Percentiles rank a stretch among this genome's conserved stretches.
These are phyloP conservation scores for Taenaris catops DNA, from an alignment of 2,888 invertebrate genomes.

Conservation along the genomic window DNA sequence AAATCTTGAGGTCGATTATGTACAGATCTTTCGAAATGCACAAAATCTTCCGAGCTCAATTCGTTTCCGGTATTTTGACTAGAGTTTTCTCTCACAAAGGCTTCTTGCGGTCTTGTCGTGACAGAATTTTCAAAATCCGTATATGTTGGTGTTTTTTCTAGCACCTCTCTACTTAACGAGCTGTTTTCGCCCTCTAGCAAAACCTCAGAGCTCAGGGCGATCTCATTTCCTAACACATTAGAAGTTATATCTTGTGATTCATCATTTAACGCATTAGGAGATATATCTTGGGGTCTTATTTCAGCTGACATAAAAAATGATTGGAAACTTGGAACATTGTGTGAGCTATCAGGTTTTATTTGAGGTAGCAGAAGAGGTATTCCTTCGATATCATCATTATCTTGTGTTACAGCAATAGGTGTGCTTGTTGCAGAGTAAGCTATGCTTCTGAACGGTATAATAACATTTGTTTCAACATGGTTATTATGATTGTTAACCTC, in stretches of 20 bases:
- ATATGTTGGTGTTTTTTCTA: slow-evolving; percentile 45
- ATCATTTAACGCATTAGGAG: slow-evolving; percentile 25
- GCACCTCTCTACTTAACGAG: slow-evolving; percentile 33
- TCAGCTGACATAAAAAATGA: slow-evolving; percentile 52
- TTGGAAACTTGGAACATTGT: slow-evolving; percentile 43
- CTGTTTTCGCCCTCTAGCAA: slow-evolving; percentile 41
- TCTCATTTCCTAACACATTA: slow-evolving; percentile 28
- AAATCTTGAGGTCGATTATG: slow-evolving; percentile 54
- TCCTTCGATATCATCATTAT: slow-evolving; percentile 31
- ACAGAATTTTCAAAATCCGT: slow-evolving; percentile 57
- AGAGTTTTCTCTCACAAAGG: slow-evolving; percentile 39
- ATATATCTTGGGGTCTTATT: slow-evolving; percentile 51
- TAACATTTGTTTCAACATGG: slow-evolving; percentile 11
- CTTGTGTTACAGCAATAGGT: slow-evolving; percentile 34
- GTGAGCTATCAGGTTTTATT: slow-evolving; percentile 24
- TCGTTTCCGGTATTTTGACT: slow-evolving; percentile 48
- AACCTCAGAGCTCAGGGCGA: slow-evolving; percentile 32
- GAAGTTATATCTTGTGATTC: slow-evolving; percentile 50
- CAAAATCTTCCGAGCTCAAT: slow-evolving; percentile 52
- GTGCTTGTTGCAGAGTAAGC: slow-evolving; percentile 59
- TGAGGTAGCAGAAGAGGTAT: slow-evolving; percentile 43
- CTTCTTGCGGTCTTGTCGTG: slow-evolving; percentile 47
- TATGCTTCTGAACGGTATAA: slow-evolving; percentile 50
- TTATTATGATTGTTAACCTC: slow-evolving; percentile 28
- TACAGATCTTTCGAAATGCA: slow-evolving; percentile 49